Evolutionary conservation across 2,797 vertebrate genomes (phyloP), one percentile per base, ranked within the genome.

Genomic region (Chloroceryle inda): DNA sequence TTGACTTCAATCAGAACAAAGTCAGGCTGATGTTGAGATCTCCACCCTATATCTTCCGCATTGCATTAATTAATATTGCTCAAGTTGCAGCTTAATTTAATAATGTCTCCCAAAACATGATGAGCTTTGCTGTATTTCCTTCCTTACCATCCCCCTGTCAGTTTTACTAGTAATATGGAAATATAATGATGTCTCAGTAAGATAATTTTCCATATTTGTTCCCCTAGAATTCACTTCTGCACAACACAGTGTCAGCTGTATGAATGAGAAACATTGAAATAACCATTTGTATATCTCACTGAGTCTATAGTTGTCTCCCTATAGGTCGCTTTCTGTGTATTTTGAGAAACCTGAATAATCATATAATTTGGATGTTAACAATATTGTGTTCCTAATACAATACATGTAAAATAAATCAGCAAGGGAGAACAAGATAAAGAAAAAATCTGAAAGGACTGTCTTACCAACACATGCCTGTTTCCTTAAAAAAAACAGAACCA

Each of bases 21-120:
- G 92, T 75, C 77, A 94, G 83, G 11, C 40, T 95, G 89, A 92
- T 87, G 89, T 59, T 94, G 71, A 92, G 89, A 87, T 93, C 89
- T 89, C 94, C 93, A 87, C 93, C 88, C 94, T 68, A 1, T 61
- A 37, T 85, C 71, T 95, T 95, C 92, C 21, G 26, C 88, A 74
- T 84, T 87, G 20, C 88, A 89, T 94, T 94, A 93, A 91, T 93
- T 94, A 95, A 87, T 94, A 87, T 95, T 95, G 90, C 90, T 86
- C 89, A 96, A 96, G 85, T 90, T 89, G 35, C 67, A 90, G 22
- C 16, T 85, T 95, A 95, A 92, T 96, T 93, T 95, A 95, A 96
- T 96, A 93, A 79, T 47, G 38, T 76, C 45, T 92, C n/a, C 59
- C 45, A 53, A 94, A 92, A 91, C 64, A 80, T 87, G 61, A 90